These are phyloP conservation scores for Diogma glabrata DNA, from an alignment of 2,888 invertebrate species.

Conservation along the genomic window DNA sequence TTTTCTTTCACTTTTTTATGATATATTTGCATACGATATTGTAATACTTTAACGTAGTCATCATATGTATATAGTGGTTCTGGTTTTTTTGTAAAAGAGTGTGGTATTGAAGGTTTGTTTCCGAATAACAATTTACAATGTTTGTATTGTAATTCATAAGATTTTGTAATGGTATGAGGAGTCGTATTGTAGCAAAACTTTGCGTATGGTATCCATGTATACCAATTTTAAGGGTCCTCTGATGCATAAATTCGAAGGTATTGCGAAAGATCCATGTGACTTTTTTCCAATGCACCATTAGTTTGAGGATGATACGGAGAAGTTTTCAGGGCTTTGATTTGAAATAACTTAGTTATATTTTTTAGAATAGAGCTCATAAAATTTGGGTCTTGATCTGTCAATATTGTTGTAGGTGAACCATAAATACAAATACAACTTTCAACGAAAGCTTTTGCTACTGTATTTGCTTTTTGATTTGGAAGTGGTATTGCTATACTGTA, in stretches of 20 bases:
- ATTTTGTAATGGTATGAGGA: not conserved
- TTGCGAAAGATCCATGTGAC: not conserved
- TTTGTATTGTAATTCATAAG: no score
- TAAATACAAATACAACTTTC: not conserved
- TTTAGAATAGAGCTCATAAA: not conserved
- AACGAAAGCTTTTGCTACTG: not conserved
- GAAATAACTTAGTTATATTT: not conserved
- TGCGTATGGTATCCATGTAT: not conserved
- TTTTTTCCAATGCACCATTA: not conserved
- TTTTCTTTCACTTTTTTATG: not conserved
- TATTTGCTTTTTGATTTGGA: not conserved
- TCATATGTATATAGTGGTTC: not conserved
- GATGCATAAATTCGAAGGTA: not conserved
- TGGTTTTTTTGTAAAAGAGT: not conserved
- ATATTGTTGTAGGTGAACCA: not conserved
- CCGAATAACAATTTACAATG: not conserved
- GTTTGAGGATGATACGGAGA: not conserved
- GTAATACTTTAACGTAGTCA: not conserved
- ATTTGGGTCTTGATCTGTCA: slow-evolving; percentile 1
- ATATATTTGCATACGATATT: not conserved
- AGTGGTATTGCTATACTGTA: not conserved
- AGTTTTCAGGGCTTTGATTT: not conserved
- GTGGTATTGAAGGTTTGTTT: not conserved
- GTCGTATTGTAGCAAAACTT: slow-evolving; percentile 1
- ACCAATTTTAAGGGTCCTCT: not conserved